Base-by-base conservation (phyloP, 1,140 invertebrate species). In the Nixonia krombeini region DNA sequence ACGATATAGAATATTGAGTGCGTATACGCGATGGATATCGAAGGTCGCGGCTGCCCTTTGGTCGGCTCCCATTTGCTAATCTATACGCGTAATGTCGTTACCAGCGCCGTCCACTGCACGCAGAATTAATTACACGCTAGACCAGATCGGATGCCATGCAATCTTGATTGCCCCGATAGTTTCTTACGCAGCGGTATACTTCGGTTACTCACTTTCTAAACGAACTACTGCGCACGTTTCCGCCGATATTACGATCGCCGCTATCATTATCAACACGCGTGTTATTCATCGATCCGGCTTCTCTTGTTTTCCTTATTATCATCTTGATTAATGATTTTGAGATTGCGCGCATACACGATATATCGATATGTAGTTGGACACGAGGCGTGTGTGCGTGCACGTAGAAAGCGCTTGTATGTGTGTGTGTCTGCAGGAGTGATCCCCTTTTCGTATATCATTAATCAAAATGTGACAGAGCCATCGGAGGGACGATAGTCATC, bases 1-100 rank as follows among this genome's bases (percentile, higher is more conserved):
- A 45, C 15, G n/a, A n/a, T n/a, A n/a, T 29, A 45, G 7, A 29
- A 23, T 23, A 42, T 42, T 42, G 40, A 25, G n/a, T 9, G 25
- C 25, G 16, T 45, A n/a, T n/a, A 45, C 16, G 13, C 6, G 42
- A 28, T 45, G 12, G 42, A 45, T 45, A 45, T 45, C 25, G 26
- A 45, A 45, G 42, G 42, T 45, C 42, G 42, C 26, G 42, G 42
- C 26, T 38, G 7, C 35, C 16, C 35, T 38, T 45, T 29, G 42
- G 42, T 45, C 26, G 10, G 8, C 42, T 45, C 25, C 26, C 29
- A 16, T 45, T 45, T 45, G 26, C 42, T 45, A 45, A 29, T 45
- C 21, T 45, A 29, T 35, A 13, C 13, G 26, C 42, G 25, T 16
- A 28, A 28, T 45, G 29, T 29, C 23, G 12, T 45, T 28, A 45